Percentiles rank a stretch among this genome's conserved stretches.
Conservation (phyloP, 2,888 invertebrate species). For the Andrena hattorfiana region DNA sequence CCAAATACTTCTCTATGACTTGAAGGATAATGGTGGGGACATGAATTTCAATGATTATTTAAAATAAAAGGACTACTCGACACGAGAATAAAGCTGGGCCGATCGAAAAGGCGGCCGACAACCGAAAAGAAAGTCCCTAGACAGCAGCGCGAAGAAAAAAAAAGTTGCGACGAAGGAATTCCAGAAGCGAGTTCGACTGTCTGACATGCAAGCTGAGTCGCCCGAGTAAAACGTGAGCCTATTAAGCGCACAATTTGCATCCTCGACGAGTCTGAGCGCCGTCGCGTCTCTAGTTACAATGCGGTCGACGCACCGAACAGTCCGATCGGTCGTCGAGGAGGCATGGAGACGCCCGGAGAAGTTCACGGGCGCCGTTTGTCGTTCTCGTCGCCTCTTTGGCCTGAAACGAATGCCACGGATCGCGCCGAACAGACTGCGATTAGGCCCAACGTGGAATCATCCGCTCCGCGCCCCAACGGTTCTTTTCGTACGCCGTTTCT, state of each 20-base stretch:
- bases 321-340: constrained; percentile 42
- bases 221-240: constrained; percentile 54
- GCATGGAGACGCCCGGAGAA: constrained; percentile 19
- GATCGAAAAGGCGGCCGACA: neutral
- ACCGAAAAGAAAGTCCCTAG: neutral
- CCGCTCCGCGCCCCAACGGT: neutral
- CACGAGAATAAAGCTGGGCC: neutral
- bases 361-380: constrained; percentile 32
- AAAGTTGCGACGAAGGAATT: constrained; percentile 22
- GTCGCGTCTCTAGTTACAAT: constrained; percentile 61
- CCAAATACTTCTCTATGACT: no score
- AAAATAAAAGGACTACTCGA: neutral
- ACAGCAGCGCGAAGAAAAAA: neutral
- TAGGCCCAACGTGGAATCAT: constrained; percentile 41
- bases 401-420: constrained; percentile 33
- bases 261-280: constrained; percentile 63
- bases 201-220: constrained; percentile 41
- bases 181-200: constrained; percentile 30
- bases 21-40: no score
- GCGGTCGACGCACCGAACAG: constrained; percentile 64
- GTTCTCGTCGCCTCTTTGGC: constrained; percentile 9
- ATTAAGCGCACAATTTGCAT: constrained; percentile 75
- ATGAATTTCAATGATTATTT: no score
- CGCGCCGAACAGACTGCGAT: constrained; percentile 35
- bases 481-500: constrained; percentile 18